Percentiles rank a stretch among this genome's conserved stretches.
Conservation (phyloP, 2,797 vertebrate species). For the Acanthurus lineatus region DNA sequence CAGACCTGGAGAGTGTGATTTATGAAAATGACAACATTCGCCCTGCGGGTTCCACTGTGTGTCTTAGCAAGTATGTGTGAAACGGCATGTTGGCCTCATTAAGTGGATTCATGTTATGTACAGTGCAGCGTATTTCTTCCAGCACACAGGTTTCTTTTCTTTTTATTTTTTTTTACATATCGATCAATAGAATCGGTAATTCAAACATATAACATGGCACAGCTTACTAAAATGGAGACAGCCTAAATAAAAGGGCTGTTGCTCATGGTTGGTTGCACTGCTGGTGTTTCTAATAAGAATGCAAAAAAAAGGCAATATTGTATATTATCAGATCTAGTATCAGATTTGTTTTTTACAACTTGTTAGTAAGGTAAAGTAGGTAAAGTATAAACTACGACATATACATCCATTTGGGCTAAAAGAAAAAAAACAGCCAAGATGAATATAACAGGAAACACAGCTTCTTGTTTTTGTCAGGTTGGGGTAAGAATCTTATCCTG, state of each 20-base stretch:
- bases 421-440: background rate
- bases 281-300: background rate
- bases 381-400: background rate
- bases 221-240: constrained; percentile 8
- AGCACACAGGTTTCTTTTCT: too few species aligned
- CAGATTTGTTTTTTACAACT: background rate
- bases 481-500: background rate
- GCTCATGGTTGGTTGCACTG: background rate
- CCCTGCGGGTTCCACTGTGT: constrained; percentile 55
- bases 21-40: constrained; percentile 73
- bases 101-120: constrained; percentile 64
- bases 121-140: constrained; percentile 38
- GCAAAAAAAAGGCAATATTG: background rate
- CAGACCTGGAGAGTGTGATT: constrained; percentile 77
- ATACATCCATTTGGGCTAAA: background rate
- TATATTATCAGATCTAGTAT: background rate
- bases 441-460: background rate
- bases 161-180: background rate
- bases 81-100: constrained; percentile 74
- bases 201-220: constrained; percentile 2
- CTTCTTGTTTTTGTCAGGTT: background rate
- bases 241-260: background rate
- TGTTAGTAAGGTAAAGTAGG: background rate
- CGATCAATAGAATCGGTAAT: constrained; percentile 17
- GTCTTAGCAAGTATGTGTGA: constrained; percentile 68